phyloP scores from a whole-genome alignment of 2,113 vertebrate species.

The Edolisoma coerulescens region DNA sequence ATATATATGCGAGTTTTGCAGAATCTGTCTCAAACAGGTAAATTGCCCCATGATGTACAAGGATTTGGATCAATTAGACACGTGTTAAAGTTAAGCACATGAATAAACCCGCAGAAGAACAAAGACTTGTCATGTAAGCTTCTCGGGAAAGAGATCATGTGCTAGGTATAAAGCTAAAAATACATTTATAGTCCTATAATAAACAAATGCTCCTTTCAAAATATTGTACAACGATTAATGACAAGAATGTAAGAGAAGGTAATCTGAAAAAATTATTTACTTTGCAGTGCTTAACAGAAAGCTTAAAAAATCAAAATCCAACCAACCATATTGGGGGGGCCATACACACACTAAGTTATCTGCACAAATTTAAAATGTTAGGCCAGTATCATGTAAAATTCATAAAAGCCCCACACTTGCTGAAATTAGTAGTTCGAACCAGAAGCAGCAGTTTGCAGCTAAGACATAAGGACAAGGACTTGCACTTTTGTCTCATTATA shows the following conservation, averaged over 20 bases:
- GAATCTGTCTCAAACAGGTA: neutral
- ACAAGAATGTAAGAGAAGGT: neutral
- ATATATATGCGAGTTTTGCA: neutral
- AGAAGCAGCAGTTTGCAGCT: neutral
- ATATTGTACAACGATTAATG: neutral
- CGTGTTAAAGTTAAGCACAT: neutral
- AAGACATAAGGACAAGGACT: neutral
- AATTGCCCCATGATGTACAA: neutral
- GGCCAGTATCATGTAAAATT: neutral
- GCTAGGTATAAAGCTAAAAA: neutral
- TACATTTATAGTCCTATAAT: neutral
- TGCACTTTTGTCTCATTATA: neutral
- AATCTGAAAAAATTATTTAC: neutral
- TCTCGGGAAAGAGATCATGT: neutral
- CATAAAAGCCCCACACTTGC: neutral
- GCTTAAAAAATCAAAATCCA: neutral
- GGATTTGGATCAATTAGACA: neutral
- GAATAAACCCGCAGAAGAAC: neutral
- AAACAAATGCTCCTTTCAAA: neutral
- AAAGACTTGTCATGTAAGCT: neutral
- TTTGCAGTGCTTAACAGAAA: neutral
- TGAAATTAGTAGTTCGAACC: neutral
- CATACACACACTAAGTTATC: neutral
- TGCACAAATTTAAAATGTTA: neutral
- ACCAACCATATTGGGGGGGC: rapidly evolving